phyloP scores from a whole-genome alignment of 2,113 vertebrate species.

The Galemys pyrenaicus region DNA sequence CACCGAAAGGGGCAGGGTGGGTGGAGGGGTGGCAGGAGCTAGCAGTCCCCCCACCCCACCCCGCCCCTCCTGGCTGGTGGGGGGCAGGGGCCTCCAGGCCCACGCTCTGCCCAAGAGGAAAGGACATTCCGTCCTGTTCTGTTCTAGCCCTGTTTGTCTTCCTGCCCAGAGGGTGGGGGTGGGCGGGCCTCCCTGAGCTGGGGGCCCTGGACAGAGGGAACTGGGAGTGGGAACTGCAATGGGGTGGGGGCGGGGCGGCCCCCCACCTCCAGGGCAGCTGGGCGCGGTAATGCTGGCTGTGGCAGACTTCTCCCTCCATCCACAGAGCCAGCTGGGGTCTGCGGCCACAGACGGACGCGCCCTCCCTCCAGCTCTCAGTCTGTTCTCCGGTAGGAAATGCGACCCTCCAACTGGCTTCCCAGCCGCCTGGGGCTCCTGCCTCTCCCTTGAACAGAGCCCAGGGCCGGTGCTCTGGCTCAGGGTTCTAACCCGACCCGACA shows the following conservation, averaged over 20 bases:
- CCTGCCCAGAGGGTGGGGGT: constrained; percentile 74
- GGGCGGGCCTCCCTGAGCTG: constrained; percentile 53
- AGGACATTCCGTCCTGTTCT: constrained; percentile 80
- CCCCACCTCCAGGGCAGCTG: constrained; percentile 63
- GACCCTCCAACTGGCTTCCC: not conserved
- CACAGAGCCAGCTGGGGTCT: constrained; percentile 57
- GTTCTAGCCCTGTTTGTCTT: constrained; percentile 78
- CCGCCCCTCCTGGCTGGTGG: constrained; percentile 13
- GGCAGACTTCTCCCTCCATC: not conserved
- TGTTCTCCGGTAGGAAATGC: constrained; percentile 29
- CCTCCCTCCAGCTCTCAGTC: constrained; percentile 32
- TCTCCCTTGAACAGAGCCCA: not conserved
- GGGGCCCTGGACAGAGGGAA: constrained; percentile 61
- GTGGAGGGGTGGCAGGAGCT: not conserved
- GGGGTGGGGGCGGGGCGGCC: not conserved
- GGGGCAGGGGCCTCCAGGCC: constrained; percentile 64
- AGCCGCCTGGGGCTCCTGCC: not conserved
- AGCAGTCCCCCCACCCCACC: not conserved
- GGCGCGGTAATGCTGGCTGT: constrained; percentile 19
- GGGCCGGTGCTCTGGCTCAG: not conserved
- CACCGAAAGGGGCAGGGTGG: not conserved
- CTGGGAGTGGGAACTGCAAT: not conserved
- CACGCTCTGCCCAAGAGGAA: constrained; percentile 2
- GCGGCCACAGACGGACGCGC: not conserved
- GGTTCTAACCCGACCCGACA: not conserved